These are phyloP conservation scores for Calameuta filiformis DNA, from an alignment of 2,888 invertebrate species.

Conservation along the genomic window DNA sequence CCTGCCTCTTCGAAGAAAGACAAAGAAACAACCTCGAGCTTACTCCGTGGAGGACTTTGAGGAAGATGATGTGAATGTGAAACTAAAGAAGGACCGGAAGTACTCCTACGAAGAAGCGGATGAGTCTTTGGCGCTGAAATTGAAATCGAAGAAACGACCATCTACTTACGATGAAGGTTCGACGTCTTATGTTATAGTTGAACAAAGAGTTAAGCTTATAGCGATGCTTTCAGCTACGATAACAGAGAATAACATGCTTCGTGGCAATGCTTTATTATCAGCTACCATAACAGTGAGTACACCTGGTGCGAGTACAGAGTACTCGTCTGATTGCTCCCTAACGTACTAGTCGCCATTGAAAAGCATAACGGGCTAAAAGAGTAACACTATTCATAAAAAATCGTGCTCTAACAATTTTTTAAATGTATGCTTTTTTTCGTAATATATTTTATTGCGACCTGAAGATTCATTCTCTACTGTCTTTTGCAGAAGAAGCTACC, in stretches of 20 bases:
- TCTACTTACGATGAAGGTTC: slow-evolving; percentile 77
- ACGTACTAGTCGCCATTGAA: slow-evolving; percentile 43
- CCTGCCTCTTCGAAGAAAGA: slow-evolving; percentile 57
- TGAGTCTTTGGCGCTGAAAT: slow-evolving; percentile 77
- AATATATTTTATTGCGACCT: slow-evolving; percentile 2
- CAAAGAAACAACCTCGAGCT: slow-evolving; percentile 52
- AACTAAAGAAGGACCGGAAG: slow-evolving; percentile 65
- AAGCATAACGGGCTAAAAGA: slow-evolving; percentile 60
- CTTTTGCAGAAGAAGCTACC: slow-evolving; percentile 75
- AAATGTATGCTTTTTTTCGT: not conserved
- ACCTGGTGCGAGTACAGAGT: not conserved
- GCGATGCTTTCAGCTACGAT: slow-evolving; percentile 36
- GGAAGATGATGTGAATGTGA: slow-evolving; percentile 66
- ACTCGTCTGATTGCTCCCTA: not conserved
- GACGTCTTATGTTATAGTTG: slow-evolving; percentile 43
- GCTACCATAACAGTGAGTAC: slow-evolving; percentile 2
- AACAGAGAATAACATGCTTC: slow-evolving; percentile 18
- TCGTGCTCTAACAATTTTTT: not conserved
- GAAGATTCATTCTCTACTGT: slow-evolving; percentile 24
- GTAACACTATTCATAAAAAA: slow-evolving; percentile 14
- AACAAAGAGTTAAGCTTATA: slow-evolving; percentile 10
- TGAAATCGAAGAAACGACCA: slow-evolving; percentile 76
- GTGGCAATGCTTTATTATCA: not conserved
- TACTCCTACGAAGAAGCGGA: slow-evolving; percentile 68
- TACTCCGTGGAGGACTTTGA: slow-evolving; percentile 69